phyloP scores from a whole-genome alignment of 2,797 vertebrate species.

The Mus spretus region DNA sequence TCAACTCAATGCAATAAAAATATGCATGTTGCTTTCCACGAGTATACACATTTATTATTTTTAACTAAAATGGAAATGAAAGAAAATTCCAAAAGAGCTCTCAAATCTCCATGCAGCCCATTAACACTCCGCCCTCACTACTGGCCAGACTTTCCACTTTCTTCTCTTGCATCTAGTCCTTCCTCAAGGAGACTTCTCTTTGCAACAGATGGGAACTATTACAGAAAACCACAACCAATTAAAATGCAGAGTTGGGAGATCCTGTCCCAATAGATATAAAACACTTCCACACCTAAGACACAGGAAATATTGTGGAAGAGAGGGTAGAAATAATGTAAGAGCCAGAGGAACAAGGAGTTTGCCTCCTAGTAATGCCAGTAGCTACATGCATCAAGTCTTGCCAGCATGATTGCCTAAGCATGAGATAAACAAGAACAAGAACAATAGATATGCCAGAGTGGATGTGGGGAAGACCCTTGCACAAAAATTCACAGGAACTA shows the following conservation, averaged over 20 bases:
- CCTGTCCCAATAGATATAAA: not conserved
- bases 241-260: not conserved
- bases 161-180: not conserved
- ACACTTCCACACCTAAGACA: not conserved
- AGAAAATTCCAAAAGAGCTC: not conserved
- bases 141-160: not conserved
- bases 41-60: not conserved
- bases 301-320: not conserved
- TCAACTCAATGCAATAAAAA: not conserved
- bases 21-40: not conserved
- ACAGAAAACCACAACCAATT: not conserved
- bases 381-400: not conserved
- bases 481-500: not conserved
- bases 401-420: not conserved
- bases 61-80: constrained; percentile 15
- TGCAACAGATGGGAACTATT: not conserved
- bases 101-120: not conserved
- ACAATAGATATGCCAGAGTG: not conserved
- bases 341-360: not conserved
- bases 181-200: not conserved
- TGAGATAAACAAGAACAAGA: not conserved
- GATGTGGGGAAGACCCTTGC: not conserved
- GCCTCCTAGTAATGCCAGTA: too few relatives aligned
- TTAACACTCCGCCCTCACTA: not conserved
- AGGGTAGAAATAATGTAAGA: too few relatives aligned